Evolutionary conservation across 2,888 invertebrate genomes (phyloP), one percentile per base, ranked within the genome.

Genomic region (Meta bourneti): DNA sequence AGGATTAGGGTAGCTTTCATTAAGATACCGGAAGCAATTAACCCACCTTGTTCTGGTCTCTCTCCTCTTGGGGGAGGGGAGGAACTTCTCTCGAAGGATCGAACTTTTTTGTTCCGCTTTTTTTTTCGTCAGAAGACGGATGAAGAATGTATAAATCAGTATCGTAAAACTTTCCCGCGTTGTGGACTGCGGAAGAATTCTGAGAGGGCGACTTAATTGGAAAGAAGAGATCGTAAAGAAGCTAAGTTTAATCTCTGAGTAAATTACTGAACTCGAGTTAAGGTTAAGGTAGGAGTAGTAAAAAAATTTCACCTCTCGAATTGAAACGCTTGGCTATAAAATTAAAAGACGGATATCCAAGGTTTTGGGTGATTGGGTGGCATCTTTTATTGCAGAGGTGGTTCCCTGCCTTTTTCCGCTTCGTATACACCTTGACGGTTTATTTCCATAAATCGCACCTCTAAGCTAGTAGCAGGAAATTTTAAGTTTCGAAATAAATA

Each of bases 1-100:
- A 78, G 80, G 87, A 87, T 87, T 87, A 87, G 80, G 80, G 54
- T 54, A 52, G 79, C 87, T 87, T 87, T 80, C 87, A 87, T 87
- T 87, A 87, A 72, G 80, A 78, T 52, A 87, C 87, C 79, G 87
- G 87, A 87, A 87, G 87, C 87, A 87, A 87, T 87, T 87, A 87
- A 87, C 72, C 48, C 72, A 80, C 80, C 72, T 80, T 87, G 87
- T 87, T 74, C 85, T 72, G 6, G 61, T 52, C 72, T 48, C 75
- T 34, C 51, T n/a, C 80, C 11, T 61, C 61, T 61, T 9, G 19
- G 5, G 54, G 13, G 69, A 75, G 49, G 54, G 19, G 20, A 70
- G 71, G 72, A 79, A 34, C 48, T 80, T 72, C 72, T 54, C 20
- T 72, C 71, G 48, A 75, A 75, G 69, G 19, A 77, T 34, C 34